Base-by-base conservation (phyloP, 2,888 invertebrate species). In the Horisme vitalbata region DNA sequence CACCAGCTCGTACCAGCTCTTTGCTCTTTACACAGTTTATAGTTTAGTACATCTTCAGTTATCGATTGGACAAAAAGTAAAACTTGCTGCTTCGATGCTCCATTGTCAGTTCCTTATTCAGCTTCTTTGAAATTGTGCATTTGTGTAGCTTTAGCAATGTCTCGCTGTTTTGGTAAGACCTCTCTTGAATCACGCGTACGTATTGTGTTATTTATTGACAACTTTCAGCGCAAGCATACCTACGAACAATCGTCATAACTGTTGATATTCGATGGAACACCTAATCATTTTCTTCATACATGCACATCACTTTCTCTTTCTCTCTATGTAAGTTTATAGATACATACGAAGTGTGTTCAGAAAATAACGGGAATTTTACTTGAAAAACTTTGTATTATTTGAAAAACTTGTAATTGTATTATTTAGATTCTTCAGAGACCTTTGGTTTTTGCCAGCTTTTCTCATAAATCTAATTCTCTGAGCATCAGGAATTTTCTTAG, bases 1-100 rank as follows among this genome's bases (percentile, higher is more conserved):
- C 87, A 84, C 88, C 88, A 84, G 83, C 63, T 76, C 63, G 87
- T 87, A 83, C 88, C 88, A 86, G 83, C 76, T 68, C 66, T 71
- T 72, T 75, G 63, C 69, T 73, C 70, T 74, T 72, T 71, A 67
- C 64, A 62, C 65, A 57, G 64, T 72, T 71, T 72, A 75, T 70
- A 67, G 70, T 71, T 55, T 59, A 66, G 61, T 59, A 62, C 61
- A 59, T 67, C 57, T 57, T 23, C 41, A 51, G 43, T 30, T 57
- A 72, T 71, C 63, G 70, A 71, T 71, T 64, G 35, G 26, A 51
- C 55, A 57, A 64, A 68, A 62, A 67, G 48, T 51, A 45, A 48
- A 52, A 47, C 44, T 32, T 23, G 27, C 18, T 32, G 30, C 52
- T 65, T 59, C 53, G 48, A 46, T 61, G 49, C 33, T 41, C 49